Base-by-base conservation (phyloP, 1,140 invertebrate genomes). In the Drosophila sp. region DNA sequence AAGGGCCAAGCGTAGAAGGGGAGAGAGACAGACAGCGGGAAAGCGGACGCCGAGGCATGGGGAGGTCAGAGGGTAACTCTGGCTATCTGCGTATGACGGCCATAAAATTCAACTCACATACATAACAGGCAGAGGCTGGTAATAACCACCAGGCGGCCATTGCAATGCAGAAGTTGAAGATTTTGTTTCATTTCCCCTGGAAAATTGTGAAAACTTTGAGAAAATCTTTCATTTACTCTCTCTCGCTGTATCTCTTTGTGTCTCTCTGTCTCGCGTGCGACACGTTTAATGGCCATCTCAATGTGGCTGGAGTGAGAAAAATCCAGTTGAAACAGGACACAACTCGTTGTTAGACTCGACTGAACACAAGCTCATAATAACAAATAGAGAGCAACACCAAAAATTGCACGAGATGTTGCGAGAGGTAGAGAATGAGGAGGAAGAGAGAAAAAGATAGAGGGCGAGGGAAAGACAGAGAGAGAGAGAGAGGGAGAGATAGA, bases 101-200 rank as follows among this genome's bases (percentile, higher is more conserved):
- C 82, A 87, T 87, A 87, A 87, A 87, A 86, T 87, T 86, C 82
- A 72, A 72, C 82, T 70, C 82, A 87, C 82, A 86, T 74, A 72
- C 63, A 43, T 58, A 36, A 14, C 4, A 34, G 48, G 4, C n/a
- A 32, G 16, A 40, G 53, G 11, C 18, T 40, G 59, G 81, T 86
- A 81, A 86, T 87, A 87, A 87, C 78, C 82, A 57, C 81, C 74
- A 86, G 74, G 81, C 81, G 81, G 78, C 82, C 74, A 78, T 86
- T 80, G 81, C 81, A 80, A 50, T 41, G 54, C 67, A 50, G 34
- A 74, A 81, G 43, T 65, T 86, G 57, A 78, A 86, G 81, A 84
- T 64, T 86, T 80, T 57, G 25, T 74, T 78, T 80, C 76, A 80
- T 80, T 79, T 77, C 50, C 41, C 50, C 25, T 51, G 34, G 41